A percentile compares a stretch with the other conserved stretches of the same genome.
These are phyloP conservation scores for Lamellibrachia luymesi DNA, from an alignment of 1,140 invertebrate species.

Conservation along the genomic window DNA sequence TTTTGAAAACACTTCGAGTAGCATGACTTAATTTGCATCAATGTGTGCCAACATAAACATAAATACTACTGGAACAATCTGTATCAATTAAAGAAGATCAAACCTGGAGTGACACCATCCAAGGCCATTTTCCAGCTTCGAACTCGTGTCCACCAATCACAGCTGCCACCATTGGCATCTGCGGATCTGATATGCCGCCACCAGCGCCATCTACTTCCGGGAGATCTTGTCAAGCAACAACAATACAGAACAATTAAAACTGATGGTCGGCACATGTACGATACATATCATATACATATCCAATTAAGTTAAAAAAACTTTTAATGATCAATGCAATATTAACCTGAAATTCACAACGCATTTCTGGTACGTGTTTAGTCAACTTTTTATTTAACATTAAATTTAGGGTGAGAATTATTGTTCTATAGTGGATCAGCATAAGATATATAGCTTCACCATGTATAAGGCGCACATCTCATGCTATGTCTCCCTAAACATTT, in stretches of 20 bases:
- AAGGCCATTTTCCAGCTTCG: constrained; percentile 39
- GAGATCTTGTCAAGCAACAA: not conserved
- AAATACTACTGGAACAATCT: constrained; percentile 39
- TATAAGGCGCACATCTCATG: too few relatives aligned
- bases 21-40: not conserved
- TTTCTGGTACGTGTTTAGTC: too few relatives aligned
- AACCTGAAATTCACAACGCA: too few relatives aligned
- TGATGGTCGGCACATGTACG: not conserved
- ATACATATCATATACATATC: too few relatives aligned
- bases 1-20: too few relatives aligned
- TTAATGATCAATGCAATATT: too few relatives aligned
- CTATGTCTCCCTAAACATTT: too few relatives aligned
- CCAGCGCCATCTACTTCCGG: not conserved
- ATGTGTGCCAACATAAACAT: not conserved
- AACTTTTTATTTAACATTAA: too few relatives aligned
- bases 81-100: constrained; percentile 35
- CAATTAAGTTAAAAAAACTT: too few relatives aligned
- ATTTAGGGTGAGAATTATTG: too few relatives aligned
- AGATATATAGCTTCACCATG: too few relatives aligned
- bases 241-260: not conserved
- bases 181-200: not conserved
- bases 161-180: constrained; percentile 23
- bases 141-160: constrained; percentile 41
- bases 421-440: too few relatives aligned
- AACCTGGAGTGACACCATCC: constrained; percentile 44